Evolutionary conservation across 2,797 vertebrate species (phyloP).

Genomic region (Hafferia zeledoni): DNA sequence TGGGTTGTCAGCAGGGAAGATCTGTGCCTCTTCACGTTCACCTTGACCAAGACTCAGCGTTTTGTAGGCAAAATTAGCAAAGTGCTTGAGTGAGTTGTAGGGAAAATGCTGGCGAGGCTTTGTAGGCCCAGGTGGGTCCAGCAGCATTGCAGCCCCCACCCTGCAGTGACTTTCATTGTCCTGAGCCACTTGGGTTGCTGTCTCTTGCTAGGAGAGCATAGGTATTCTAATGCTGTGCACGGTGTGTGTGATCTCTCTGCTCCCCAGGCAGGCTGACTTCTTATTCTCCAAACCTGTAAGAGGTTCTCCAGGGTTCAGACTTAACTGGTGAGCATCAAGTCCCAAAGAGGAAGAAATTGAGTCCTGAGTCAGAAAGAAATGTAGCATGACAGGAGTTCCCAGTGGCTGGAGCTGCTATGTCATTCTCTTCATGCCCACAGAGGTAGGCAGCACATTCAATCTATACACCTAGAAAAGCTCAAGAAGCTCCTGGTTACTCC

Average conservation of each 20-base stretch:
- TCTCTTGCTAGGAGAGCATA: neutral
- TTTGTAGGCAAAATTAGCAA: neutral
- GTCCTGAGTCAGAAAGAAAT: constrained; percentile 5
- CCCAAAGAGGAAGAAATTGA: neutral
- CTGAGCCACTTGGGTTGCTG: neutral
- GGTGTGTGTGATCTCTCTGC: neutral
- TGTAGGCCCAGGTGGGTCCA: neutral
- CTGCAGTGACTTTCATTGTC: neutral
- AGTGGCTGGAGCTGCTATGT: neutral
- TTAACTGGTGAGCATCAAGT: neutral
- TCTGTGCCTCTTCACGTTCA: neutral
- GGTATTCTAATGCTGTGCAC: neutral
- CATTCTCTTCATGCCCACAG: neutral
- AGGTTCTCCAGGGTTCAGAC: neutral
- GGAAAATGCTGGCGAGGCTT: neutral
- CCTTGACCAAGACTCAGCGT: neutral
- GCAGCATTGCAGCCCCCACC: neutral
- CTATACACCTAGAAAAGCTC: neutral
- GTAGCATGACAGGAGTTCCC: neutral
- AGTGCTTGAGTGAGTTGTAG: neutral
- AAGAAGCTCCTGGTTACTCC: neutral
- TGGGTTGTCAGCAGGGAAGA: neutral
- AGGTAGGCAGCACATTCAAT: neutral
- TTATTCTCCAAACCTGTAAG: neutral
- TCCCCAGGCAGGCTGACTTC: neutral